These are phyloP conservation scores for Cataglyphis altisquamis DNA, from an alignment of 2,888 invertebrate genomes.

Conservation along the genomic window DNA sequence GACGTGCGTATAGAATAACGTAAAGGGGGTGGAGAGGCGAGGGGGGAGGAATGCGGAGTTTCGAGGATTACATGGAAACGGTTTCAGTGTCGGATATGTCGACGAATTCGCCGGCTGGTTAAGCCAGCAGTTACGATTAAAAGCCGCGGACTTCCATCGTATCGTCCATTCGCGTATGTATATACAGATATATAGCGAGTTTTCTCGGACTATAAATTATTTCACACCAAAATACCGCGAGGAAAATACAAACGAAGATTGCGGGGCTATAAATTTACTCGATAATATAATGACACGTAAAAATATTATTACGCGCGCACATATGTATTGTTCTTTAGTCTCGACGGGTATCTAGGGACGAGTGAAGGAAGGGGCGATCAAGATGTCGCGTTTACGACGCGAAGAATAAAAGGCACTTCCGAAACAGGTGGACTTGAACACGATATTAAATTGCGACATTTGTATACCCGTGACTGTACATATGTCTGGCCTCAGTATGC, in stretches of 20 bases:
- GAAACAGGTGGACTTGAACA: slow-evolving; percentile 33
- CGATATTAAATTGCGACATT: slow-evolving; percentile 59
- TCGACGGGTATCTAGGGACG: not conserved
- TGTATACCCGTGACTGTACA: slow-evolving; percentile 51
- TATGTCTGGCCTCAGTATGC: slow-evolving; percentile 65
- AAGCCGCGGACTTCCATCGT: slow-evolving; percentile 67
- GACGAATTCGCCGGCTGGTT: slow-evolving; percentile 69
- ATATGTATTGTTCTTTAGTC: not conserved
- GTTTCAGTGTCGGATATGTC: slow-evolving; percentile 73
- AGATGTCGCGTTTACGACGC: slow-evolving; percentile 21
- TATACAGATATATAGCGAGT: slow-evolving; percentile 47
- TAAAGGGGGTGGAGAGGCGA: not conserved
- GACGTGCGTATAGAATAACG: slow-evolving; percentile 34
- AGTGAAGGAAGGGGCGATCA: slow-evolving; percentile 14
- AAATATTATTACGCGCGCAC: not conserved
- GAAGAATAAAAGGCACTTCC: slow-evolving; percentile 45
- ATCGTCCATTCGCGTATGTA: slow-evolving; percentile 53
- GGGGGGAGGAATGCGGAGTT: slow-evolving; percentile 57
- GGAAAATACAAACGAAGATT: slow-evolving; percentile 3
- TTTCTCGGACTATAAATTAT: slow-evolving; percentile 36
- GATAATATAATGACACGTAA: not conserved
- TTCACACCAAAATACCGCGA: slow-evolving; percentile 17
- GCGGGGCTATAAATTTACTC: not conserved
- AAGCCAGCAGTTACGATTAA: slow-evolving; percentile 73
- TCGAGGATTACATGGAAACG: slow-evolving; percentile 72